Conservation (phyloP, 2,113 vertebrate genomes). For the Anguilla japonica region DNA sequence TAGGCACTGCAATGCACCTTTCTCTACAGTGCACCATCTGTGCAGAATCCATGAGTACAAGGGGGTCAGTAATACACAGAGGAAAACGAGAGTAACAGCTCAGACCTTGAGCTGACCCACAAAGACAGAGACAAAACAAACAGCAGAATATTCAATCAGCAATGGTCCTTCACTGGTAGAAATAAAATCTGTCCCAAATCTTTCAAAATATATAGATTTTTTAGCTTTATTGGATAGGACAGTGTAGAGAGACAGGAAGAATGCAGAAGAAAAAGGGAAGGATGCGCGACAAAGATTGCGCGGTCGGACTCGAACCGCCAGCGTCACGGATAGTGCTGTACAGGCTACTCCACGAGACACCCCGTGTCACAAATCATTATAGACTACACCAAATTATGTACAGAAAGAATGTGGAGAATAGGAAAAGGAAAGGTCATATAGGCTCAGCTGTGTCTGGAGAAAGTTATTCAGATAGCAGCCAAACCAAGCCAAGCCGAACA, state of each 20-base stretch:
- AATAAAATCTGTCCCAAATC: background rate
- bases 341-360: too few relatives aligned
- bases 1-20: conserved; percentile 23
- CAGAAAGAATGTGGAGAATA: background rate
- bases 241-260: too few relatives aligned
- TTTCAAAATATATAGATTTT: too few relatives aligned
- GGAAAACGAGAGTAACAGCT: background rate
- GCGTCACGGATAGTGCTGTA: too few relatives aligned
- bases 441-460: background rate
- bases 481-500: background rate
- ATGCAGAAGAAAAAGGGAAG: too few relatives aligned
- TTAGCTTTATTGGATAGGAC: too few relatives aligned
- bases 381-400: background rate
- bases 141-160: background rate
- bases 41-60: background rate
- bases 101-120: background rate
- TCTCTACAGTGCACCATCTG: conserved; percentile 16
- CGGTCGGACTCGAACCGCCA: too few relatives aligned
- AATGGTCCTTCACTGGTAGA: background rate
- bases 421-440: background rate
- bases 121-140: background rate
- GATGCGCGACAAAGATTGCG: too few relatives aligned
- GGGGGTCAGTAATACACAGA: background rate
- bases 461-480: background rate
- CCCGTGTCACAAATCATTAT: background rate